Conservation (phyloP, 1,140 invertebrate genomes). For the Trichomalopsis sarcophagae region DNA sequence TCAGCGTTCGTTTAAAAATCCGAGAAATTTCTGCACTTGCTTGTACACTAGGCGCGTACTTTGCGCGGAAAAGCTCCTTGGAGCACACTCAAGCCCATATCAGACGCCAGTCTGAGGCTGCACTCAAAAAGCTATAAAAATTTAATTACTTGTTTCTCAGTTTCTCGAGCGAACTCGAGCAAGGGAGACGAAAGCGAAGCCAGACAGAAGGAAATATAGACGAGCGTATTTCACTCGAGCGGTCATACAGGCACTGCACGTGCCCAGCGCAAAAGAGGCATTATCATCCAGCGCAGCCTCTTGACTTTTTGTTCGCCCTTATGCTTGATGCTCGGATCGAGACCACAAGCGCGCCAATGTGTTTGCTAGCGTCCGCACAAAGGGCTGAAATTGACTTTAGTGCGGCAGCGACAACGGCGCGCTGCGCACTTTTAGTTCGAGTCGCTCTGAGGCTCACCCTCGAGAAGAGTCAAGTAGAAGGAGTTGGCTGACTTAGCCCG, state of each 20-base stretch:
- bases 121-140: constrained; percentile 16
- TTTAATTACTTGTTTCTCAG: constrained; percentile 6
- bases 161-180: background rate
- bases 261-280: background rate
- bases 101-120: background rate
- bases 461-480: too few relatives aligned
- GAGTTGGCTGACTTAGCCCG: too few relatives aligned
- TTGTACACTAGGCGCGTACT: background rate
- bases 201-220: background rate
- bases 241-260: background rate
- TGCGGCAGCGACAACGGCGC: too few relatives aligned
- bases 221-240: background rate
- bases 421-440: background rate
- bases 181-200: background rate
- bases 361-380: background rate
- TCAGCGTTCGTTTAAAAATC: background rate
- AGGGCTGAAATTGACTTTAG: background rate
- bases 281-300: background rate
- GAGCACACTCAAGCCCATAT: background rate
- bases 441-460: background rate
- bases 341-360: background rate
- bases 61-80: background rate
- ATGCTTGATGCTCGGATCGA: background rate
- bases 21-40: background rate
- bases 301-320: background rate